phyloP scores from a whole-genome alignment of 2,888 invertebrate genomes.

The Atethmia centrago region DNA sequence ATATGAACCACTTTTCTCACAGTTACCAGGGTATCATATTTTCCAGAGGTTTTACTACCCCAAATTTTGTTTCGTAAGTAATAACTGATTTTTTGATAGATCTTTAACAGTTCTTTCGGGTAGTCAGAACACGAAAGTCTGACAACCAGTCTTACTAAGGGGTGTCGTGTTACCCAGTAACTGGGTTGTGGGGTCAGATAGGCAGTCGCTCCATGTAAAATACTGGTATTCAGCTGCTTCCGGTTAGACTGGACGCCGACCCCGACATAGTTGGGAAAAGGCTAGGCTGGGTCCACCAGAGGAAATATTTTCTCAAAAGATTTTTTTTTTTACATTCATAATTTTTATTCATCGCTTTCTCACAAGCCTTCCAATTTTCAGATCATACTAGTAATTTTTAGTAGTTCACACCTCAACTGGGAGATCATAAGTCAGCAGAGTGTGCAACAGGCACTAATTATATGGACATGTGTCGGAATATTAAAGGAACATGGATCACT shows the following conservation, averaged over 20 bases:
- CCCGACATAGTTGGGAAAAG: too few species aligned
- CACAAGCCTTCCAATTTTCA: neutral
- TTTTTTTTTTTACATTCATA: neutral
- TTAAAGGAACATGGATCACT: constrained; percentile 2
- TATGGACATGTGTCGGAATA: neutral
- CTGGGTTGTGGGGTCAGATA: too few species aligned
- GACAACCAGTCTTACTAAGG: too few species aligned
- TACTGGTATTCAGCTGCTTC: too few species aligned
- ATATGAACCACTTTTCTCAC: constrained; percentile 26
- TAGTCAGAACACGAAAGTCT: too few species aligned
- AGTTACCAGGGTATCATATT: constrained; percentile 32
- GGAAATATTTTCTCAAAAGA: too few species aligned
- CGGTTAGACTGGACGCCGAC: too few species aligned
- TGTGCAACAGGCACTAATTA: neutral
- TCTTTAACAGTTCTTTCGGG: too few species aligned
- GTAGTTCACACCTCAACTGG: constrained; percentile 13
- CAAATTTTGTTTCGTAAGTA: neutral
- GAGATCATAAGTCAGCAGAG: constrained; percentile 9
- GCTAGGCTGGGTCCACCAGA: too few species aligned
- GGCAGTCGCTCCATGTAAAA: too few species aligned
- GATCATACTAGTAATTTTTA: neutral
- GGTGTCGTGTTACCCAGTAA: too few species aligned
- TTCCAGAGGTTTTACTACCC: neutral
- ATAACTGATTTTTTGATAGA: too few species aligned
- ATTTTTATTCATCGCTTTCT: neutral